These are phyloP conservation scores for Xylota segnis DNA, from an alignment of 2,888 invertebrate species.

Conservation along the genomic window DNA sequence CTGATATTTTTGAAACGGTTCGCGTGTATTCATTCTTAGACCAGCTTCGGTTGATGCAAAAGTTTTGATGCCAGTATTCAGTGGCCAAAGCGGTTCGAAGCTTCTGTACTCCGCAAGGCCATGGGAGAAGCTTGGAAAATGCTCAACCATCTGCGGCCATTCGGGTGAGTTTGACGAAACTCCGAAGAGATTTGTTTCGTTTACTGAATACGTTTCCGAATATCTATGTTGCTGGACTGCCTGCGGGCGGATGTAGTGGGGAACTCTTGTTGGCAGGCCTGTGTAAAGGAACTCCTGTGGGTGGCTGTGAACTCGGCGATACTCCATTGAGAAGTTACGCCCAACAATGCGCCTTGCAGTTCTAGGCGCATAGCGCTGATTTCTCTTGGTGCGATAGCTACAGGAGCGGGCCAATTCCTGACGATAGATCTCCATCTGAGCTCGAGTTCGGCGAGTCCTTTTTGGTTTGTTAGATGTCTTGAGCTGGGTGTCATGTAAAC, in stretches of 20 bases:
- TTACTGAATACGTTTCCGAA: slow-evolving; percentile 12
- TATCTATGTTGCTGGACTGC: slow-evolving; percentile 9
- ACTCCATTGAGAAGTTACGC: background rate
- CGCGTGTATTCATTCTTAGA: background rate
- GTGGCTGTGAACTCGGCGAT: slow-evolving; percentile 11
- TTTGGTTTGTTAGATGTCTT: slow-evolving; percentile 7
- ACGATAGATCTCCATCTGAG: slow-evolving; percentile 38
- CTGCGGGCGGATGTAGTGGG: background rate
- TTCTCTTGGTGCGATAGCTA: background rate
- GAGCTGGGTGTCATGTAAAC: background rate
- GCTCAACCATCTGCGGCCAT: background rate
- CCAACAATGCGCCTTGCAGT: slow-evolving; percentile 2
- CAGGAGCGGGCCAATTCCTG: slow-evolving; percentile 10
- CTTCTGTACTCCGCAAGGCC: background rate
- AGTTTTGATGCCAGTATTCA: background rate
- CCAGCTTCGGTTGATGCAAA: background rate
- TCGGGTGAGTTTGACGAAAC: background rate
- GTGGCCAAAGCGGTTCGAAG: slow-evolving; percentile 10
- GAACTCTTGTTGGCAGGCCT: background rate
- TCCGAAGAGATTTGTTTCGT: slow-evolving; percentile 29
- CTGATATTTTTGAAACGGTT: background rate
- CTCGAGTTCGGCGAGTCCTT: slow-evolving; percentile 43
- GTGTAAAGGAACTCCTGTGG: slow-evolving; percentile 2
- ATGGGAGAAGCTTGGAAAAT: slow-evolving; percentile 7
- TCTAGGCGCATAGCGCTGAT: background rate